A percentile compares a stretch with the other conserved stretches of the same genome.
These are phyloP conservation scores for Heliconius himera DNA, from an alignment of 1,140 invertebrate species.

Conservation along the genomic window DNA sequence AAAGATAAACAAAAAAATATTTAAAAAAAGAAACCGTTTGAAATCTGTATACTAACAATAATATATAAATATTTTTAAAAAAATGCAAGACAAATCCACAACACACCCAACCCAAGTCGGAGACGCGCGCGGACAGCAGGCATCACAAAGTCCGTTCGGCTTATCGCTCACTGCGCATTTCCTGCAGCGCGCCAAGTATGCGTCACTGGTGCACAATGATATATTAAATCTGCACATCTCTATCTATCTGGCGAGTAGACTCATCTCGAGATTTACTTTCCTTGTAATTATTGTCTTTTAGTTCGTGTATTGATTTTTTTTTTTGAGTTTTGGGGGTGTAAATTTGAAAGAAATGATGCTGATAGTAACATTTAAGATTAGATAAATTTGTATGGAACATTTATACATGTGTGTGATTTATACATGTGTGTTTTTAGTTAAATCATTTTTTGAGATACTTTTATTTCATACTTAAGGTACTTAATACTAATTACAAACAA, in stretches of 20 bases:
- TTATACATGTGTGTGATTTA: no score
- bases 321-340: neutral
- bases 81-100: slow-evolving; percentile 48
- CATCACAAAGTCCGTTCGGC: slow-evolving; percentile 77
- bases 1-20: no score
- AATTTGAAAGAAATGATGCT: neutral
- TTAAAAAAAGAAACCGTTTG: no score
- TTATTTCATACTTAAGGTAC: no score
- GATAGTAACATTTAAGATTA: no score
- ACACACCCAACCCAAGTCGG: slow-evolving; percentile 41
- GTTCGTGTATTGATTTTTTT: slow-evolving; percentile 8
- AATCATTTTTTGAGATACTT: no score
- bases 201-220: slow-evolving; percentile 53
- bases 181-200: slow-evolving; percentile 66
- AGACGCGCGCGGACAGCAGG: slow-evolving; percentile 76
- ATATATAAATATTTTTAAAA: neutral
- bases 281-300: neutral
- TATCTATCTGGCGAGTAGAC: neutral
- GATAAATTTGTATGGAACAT: no score
- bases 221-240: slow-evolving; percentile 47
- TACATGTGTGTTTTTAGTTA: no score
- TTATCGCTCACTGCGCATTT: slow-evolving; percentile 77
- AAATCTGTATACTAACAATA: no score
- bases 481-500: no score
- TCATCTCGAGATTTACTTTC: slow-evolving; percentile 29